A percentile compares a stretch with the other conserved stretches of the same genome.
These are phyloP conservation scores for Phenganax marumi DNA, from an alignment of 92 coral and sea anemone species.

Conservation along the genomic window DNA sequence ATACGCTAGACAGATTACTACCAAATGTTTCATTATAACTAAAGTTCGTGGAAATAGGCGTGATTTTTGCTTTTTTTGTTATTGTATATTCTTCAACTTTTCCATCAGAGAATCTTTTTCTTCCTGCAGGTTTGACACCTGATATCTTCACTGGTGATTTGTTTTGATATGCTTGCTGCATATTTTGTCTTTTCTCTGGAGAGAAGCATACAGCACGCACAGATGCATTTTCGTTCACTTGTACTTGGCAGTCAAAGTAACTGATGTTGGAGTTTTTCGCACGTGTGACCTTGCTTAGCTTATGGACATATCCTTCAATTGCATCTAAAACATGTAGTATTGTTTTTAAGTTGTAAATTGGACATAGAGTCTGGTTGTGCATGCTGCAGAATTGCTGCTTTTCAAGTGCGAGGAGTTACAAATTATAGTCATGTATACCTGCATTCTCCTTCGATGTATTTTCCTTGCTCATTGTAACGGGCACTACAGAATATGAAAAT, in stretches of 20 bases:
- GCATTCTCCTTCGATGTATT: too few species aligned
- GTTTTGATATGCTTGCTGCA: slow-evolving; percentile 31
- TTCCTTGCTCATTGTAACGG: too few species aligned
- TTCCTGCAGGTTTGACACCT: slow-evolving; percentile 32
- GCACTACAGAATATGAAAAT: too few species aligned
- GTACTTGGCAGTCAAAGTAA: slow-evolving; percentile 38
- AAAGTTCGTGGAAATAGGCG: slow-evolving; percentile 36
- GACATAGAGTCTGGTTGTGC: too few species aligned
- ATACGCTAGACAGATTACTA: slow-evolving; percentile 43
- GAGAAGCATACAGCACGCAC: slow-evolving; percentile 48
- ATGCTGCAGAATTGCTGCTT: too few species aligned
- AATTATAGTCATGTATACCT: too few species aligned
- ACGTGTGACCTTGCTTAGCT: slow-evolving; percentile 43
- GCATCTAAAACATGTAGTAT: too few species aligned
- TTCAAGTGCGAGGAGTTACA: too few species aligned
- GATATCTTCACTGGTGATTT: slow-evolving; percentile 40
- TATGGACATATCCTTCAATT: slow-evolving; percentile 40
- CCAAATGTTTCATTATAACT: slow-evolving; percentile 33
- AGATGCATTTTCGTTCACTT: slow-evolving; percentile 34
- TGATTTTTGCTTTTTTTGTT: slow-evolving; percentile 43
- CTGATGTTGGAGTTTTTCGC: slow-evolving; percentile 38
- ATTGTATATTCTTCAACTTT: slow-evolving; percentile 40
- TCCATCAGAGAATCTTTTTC: slow-evolving; percentile 33
- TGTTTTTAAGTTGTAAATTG: too few species aligned
- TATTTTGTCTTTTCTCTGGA: slow-evolving; percentile 36